Evolutionary conservation across 2,113 vertebrate species (phyloP), one percentile per base, ranked within the genome.

Genomic region (Myxocyprinus asiaticus): DNA sequence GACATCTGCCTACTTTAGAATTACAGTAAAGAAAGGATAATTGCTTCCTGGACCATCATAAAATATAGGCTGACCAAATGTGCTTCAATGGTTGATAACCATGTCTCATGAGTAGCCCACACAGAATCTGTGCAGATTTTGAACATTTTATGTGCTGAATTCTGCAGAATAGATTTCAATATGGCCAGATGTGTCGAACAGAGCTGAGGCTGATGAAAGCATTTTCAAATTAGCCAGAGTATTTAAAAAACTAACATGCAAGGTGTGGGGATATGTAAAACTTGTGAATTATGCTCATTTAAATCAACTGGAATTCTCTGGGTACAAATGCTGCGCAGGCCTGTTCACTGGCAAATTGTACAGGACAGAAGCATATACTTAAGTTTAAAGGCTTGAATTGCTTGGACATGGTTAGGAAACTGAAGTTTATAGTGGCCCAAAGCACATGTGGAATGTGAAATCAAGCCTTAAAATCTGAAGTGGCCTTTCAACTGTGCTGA

Each of bases 401-500:
- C 22, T 33, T 56, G 2, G 10, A 33, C 17, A 12, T 53, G 15
- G 48, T 62, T 62, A 33, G n/a, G 59, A 43, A 15, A 10, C 48
- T 62, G 67, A 0, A 67, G 22, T 71, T 82, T 77, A 66, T 10
- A 50, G 12, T 11, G 5, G 12, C 59, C 58, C 58, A 43, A 53
- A 72, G 51, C n/a, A 65, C 15, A 53, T 53, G 62, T 45, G 61
- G 61, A 74, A 63, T 74, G 71, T 62, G 45, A 76, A 58, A 56
- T 55, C 47, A 56, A 55, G 68, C 43, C 58, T 68, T 59, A 42
- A 74, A 67, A 6, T 67, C n/a, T 7, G 7, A 71, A 67, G 63
- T 72, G 66, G 61, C 15, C 47, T 14, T 61, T 80, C 7, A 73
- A 8, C 59, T 42, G 51, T 65, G 75, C 33, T 47, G 45, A 80